phyloP scores from a whole-genome alignment of 2,113 vertebrate species.

The Origma solitaria region DNA sequence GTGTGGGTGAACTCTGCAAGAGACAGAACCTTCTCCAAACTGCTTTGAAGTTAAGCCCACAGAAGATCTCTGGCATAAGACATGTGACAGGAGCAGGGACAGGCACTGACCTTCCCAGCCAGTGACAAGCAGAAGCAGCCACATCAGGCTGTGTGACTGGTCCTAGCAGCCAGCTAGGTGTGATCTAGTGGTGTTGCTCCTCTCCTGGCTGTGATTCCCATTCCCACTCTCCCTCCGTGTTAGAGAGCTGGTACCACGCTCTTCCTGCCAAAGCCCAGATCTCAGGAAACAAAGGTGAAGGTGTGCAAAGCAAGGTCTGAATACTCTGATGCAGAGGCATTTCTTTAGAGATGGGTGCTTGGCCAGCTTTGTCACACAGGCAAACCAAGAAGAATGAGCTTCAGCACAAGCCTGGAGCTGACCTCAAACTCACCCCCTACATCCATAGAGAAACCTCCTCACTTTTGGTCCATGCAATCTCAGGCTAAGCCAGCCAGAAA shows the following conservation, averaged over 20 bases:
- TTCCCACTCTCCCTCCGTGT: neutral
- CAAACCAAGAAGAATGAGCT: neutral
- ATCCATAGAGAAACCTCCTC: neutral
- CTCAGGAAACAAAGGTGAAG: neutral
- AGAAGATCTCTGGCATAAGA: neutral
- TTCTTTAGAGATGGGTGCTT: neutral
- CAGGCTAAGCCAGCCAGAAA: neutral
- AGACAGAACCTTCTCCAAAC: neutral
- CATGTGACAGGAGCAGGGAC: neutral
- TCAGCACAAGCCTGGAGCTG: neutral
- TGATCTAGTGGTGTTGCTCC: neutral
- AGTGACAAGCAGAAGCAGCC: neutral
- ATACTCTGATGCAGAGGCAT: rapidly evolving
- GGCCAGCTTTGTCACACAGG: neutral
- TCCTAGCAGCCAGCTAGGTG: neutral
- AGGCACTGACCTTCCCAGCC: neutral
- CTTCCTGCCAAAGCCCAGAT: neutral
- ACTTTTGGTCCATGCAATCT: neutral
- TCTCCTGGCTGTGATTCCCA: neutral
- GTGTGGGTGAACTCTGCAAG: neutral
- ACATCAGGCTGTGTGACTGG: neutral
- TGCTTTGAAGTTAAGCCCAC: neutral
- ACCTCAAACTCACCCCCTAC: neutral
- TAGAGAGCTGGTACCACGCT: neutral
- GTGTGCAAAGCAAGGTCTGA: neutral